These are phyloP conservation scores for Oplegnathus fasciatus DNA, from an alignment of 2,113 vertebrate species.

Conservation along the genomic window DNA sequence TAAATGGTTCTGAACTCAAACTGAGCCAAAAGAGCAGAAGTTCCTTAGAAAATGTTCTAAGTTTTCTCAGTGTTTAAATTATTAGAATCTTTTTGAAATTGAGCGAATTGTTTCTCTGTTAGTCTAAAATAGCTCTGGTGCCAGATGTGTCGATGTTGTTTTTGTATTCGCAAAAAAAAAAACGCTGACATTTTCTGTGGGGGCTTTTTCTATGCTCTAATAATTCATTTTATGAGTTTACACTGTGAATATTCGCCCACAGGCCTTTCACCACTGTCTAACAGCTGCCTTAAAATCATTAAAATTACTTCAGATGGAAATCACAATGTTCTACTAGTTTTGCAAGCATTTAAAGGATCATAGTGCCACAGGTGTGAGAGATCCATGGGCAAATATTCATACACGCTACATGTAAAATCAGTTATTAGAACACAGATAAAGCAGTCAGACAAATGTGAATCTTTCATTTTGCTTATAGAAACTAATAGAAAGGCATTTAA, in stretches of 20 bases:
- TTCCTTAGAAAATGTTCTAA: too few relatives aligned
- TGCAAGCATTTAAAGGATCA: neutral
- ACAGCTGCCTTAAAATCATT: neutral
- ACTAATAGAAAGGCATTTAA: neutral
- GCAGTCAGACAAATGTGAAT: neutral
- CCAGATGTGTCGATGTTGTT: neutral
- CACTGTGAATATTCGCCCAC: neutral
- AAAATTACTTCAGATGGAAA: neutral
- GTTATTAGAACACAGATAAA: neutral
- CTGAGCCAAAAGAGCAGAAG: neutral
- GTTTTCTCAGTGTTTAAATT: neutral
- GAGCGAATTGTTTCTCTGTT: neutral
- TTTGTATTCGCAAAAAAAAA: neutral
- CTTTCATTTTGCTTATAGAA: neutral
- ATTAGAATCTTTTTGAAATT: neutral
- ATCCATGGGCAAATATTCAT: neutral
- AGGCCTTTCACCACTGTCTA: neutral
- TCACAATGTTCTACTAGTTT: neutral
- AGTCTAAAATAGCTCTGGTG: neutral
- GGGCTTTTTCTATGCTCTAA: neutral
- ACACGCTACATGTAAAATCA: neutral
- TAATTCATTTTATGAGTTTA: slow-evolving; percentile 1
- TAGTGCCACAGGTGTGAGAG: neutral
- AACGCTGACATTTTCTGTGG: neutral
- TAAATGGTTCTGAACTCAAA: neutral